Percentiles rank a stretch among this genome's conserved stretches.
Conservation (phyloP, 2,888 invertebrate species). For the Boloria selene region DNA sequence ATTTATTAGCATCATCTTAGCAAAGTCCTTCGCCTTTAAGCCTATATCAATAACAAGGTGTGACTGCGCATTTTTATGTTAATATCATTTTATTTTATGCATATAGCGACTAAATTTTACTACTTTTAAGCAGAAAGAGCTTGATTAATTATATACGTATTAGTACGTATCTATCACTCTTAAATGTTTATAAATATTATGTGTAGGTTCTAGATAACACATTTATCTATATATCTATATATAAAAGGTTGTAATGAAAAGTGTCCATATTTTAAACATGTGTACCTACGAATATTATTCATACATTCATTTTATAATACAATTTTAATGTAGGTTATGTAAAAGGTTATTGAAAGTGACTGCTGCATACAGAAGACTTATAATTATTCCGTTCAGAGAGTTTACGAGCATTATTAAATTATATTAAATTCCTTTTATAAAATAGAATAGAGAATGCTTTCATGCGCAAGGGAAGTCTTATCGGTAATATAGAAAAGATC, state of each 20-base stretch:
- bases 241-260: too few relatives aligned
- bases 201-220: too few relatives aligned
- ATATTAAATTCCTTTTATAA: constrained; percentile 18
- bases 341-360: constrained; percentile 27
- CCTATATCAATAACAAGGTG: constrained; percentile 17
- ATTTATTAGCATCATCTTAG: constrained; percentile 22
- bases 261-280: too few relatives aligned
- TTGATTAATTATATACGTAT: too few relatives aligned
- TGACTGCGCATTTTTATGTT: constrained; percentile 11
- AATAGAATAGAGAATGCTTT: constrained; percentile 1
- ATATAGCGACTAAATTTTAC: neutral
- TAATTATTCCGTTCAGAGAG: constrained; percentile 14
- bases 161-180: too few relatives aligned
- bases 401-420: constrained; percentile 13
- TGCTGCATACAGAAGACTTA: neutral
- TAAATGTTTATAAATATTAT: too few relatives aligned
- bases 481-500: constrained; percentile 1
- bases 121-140: neutral
- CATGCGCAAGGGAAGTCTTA: neutral
- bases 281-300: too few relatives aligned
- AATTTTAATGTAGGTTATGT: neutral
- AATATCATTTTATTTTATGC: constrained; percentile 1
- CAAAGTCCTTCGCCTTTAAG: constrained; percentile 12
- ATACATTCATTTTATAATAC: neutral
- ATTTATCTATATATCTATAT: too few relatives aligned